Conservation (phyloP, 2,888 invertebrate species). For the Athalia circularis region DNA sequence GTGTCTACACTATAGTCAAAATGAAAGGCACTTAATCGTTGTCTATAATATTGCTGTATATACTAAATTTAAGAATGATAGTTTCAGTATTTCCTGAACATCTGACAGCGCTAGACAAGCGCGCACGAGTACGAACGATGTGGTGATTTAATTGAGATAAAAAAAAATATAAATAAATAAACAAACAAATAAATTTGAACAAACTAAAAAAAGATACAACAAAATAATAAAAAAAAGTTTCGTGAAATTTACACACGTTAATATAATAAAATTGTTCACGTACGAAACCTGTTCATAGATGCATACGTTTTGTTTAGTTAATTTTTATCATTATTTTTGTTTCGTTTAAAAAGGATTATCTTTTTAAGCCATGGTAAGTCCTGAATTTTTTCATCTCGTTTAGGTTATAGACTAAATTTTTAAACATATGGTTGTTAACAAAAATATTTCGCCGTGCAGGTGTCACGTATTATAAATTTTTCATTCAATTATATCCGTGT, state of each 20-base stretch:
- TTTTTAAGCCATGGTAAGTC: constrained; percentile 33
- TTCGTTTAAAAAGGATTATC: constrained; percentile 18
- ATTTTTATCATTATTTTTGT: neutral
- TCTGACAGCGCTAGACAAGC: constrained; percentile 72
- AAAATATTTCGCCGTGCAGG: too few relatives aligned
- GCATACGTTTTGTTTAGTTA: neutral
- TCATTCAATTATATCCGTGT: too few relatives aligned
- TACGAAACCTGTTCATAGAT: neutral
- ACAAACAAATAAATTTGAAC: neutral
- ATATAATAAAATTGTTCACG: neutral
- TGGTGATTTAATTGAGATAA: constrained; percentile 54
- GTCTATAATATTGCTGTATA: constrained; percentile 65
- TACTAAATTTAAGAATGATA: constrained; percentile 70
- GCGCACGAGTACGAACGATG: constrained; percentile 58
- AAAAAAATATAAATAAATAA: neutral
- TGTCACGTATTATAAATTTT: too few relatives aligned
- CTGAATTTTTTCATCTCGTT: neutral
- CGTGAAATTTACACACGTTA: neutral
- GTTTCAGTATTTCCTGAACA: constrained; percentile 74
- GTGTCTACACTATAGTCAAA: constrained; percentile 71
- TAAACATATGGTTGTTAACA: neutral
- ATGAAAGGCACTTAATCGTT: constrained; percentile 73
- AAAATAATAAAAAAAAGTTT: too few relatives aligned
- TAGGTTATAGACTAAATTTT: neutral
- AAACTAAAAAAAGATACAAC: too few relatives aligned